These are phyloP conservation scores for Tragelaphus buxtoni DNA, from an alignment of 2,113 vertebrate species.

Conservation along the genomic window DNA sequence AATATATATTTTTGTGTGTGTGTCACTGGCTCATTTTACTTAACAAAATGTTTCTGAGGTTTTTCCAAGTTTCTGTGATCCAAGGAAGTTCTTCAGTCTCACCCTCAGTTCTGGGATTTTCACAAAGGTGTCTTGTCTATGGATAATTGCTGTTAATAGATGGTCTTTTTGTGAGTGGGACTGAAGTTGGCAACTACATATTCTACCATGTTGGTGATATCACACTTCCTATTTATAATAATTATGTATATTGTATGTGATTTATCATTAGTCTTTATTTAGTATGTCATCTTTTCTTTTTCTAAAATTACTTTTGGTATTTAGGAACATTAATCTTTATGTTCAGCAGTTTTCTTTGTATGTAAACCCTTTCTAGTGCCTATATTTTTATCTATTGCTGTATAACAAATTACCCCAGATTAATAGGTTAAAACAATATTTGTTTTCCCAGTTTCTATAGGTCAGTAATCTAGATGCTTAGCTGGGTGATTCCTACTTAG, in stretches of 20 bases:
- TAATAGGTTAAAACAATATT: background rate
- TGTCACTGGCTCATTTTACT: background rate
- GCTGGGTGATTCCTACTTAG: background rate
- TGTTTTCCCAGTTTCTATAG: background rate
- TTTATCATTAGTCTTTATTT: background rate
- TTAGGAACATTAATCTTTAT: background rate
- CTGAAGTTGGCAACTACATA: background rate
- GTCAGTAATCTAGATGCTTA: background rate
- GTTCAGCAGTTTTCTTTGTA: background rate
- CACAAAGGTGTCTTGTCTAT: background rate
- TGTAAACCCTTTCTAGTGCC: background rate
- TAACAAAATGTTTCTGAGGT: background rate
- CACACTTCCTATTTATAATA: background rate
- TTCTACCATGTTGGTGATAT: background rate
- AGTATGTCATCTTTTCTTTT: background rate
- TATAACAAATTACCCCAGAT: background rate
- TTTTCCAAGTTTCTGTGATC: background rate
- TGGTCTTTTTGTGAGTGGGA: background rate
- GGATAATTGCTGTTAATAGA: background rate
- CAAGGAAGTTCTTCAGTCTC: background rate
- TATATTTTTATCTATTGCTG: background rate
- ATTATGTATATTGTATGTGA: background rate
- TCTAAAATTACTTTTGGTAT: background rate
- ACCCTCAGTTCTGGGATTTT: background rate
- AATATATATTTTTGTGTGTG: background rate